These are phyloP conservation scores for Eumeta japonica DNA, from an alignment of 1,140 invertebrate genomes.

Conservation along the genomic window DNA sequence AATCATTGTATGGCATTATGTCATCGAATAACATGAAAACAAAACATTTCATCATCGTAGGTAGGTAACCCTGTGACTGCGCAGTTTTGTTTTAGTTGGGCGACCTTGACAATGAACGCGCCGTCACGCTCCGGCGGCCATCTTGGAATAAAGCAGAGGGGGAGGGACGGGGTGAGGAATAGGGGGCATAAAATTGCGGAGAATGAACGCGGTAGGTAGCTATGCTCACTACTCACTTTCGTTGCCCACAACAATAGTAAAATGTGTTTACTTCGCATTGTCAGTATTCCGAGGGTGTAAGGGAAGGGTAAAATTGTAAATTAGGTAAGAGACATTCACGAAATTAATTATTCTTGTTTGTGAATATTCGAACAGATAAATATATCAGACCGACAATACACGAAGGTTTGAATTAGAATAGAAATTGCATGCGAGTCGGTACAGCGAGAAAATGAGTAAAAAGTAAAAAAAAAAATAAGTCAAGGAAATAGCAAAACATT, in stretches of 20 bases:
- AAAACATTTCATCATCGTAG: no score
- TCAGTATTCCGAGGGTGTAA: not conserved
- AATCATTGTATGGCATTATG: not conserved
- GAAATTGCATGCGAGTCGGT: no score
- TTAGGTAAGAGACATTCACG: not conserved
- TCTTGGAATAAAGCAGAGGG: slow-evolving; percentile 28
- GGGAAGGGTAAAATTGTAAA: not conserved
- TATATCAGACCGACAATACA: no score
- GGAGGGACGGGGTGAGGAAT: slow-evolving; percentile 14
- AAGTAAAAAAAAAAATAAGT: no score
- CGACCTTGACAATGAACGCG: slow-evolving; percentile 55
- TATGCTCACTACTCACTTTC: not conserved
- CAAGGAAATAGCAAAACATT: no score
- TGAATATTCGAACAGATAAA: no score
- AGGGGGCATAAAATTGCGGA: slow-evolving; percentile 36
- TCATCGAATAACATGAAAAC: no score
- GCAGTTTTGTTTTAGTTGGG: slow-evolving; percentile 13
- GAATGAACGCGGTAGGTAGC: slow-evolving; percentile 36
- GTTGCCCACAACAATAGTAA: not conserved
- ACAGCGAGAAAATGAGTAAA: no score
- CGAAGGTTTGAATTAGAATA: no score
- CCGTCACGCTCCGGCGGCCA: slow-evolving; percentile 47
- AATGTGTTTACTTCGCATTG: not conserved
- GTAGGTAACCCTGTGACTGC: no score
- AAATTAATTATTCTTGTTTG: no score